These are phyloP conservation scores for Caradrina kadenii DNA, from an alignment of 2,888 invertebrate genomes.

Conservation along the genomic window DNA sequence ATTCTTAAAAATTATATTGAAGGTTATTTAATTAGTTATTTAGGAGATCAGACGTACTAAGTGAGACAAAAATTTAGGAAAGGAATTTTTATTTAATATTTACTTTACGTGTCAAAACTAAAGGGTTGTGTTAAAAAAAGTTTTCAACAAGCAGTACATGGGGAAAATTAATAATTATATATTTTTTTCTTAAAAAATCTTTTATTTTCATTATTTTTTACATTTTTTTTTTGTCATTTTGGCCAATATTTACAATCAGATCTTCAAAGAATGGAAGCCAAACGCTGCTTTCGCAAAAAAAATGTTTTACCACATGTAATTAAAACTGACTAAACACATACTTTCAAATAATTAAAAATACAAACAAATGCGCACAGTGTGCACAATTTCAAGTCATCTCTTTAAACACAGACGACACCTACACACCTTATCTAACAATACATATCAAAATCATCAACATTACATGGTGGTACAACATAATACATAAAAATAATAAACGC, in stretches of 20 bases:
- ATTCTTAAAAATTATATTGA: background rate
- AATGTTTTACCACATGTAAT: conserved; percentile 17
- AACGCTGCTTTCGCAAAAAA: conserved; percentile 33
- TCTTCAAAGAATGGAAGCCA: conserved; percentile 56
- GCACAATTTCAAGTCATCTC: conserved; percentile 7
- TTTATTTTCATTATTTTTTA: conserved; percentile 45
- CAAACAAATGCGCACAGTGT: background rate
- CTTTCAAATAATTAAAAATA: background rate
- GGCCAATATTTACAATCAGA: conserved; percentile 33
- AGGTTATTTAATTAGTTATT: too few species aligned
- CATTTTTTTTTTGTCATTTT: conserved; percentile 15
- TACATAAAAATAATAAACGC: conserved; percentile 21
- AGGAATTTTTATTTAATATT: background rate
- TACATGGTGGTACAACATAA: conserved; percentile 20
- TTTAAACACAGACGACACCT: conserved; percentile 12
- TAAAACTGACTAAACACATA: background rate
- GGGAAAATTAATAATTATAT: conserved; percentile 57
- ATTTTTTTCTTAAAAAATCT: conserved; percentile 27
- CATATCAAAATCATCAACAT: conserved; percentile 16
- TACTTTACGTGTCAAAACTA: background rate
- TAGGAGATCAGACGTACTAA: background rate
- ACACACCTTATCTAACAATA: background rate
- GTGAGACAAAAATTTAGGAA: background rate
- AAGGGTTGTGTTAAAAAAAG: conserved; percentile 15
- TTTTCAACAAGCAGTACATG: conserved; percentile 13